Evolutionary conservation across 2,113 vertebrate genomes (phyloP), one percentile per base, ranked within the genome.

Genomic region (Clarias gariepinus): DNA sequence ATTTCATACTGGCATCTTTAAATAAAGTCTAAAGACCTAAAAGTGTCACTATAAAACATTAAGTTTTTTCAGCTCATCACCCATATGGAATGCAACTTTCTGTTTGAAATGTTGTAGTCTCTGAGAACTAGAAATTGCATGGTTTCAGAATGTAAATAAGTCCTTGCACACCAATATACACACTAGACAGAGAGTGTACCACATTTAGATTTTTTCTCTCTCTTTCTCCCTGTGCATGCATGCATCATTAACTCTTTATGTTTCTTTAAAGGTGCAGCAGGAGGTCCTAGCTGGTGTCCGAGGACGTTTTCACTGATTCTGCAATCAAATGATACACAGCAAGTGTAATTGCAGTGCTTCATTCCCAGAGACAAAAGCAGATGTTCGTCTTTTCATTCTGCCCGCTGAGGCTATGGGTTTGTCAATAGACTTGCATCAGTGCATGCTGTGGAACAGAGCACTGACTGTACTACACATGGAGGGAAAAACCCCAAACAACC

Each of bases 371-470:
- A 61, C 19, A 60, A 61, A 82, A 57, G 28, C 81, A 81, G 68
- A 63, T 89, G 82, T 89, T 89, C 80, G 63, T 86, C 28, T 80
- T 64, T 86, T 68, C 36, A 58, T 82, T 78, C 16, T 60, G 23
- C 63, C 33, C 77, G 41, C 21, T 63, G 76, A 33, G 85, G 80
- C 13, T n/a, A 21, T 64, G 64, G 41, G 52, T 58, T 28, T 73
- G 82, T 85, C 76, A 58, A 25, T 57, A 85, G 28, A n/a, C 76
- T 68, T 79, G 61, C 74, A 33, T 85, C 73, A 86, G 71, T n/a
- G 47, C 78, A 55, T 82, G 83, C 78, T 73, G 52, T 83, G 71
- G 63, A 83, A 85, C 82, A 73, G 82, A 61, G 78, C 82, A 69
- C 64, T 83, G 25, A 81, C 69, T 76, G 6, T 57, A 60, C 33